Conservation (phyloP, 2,797 vertebrate species). For the Pteronotus mesoamericanus region DNA sequence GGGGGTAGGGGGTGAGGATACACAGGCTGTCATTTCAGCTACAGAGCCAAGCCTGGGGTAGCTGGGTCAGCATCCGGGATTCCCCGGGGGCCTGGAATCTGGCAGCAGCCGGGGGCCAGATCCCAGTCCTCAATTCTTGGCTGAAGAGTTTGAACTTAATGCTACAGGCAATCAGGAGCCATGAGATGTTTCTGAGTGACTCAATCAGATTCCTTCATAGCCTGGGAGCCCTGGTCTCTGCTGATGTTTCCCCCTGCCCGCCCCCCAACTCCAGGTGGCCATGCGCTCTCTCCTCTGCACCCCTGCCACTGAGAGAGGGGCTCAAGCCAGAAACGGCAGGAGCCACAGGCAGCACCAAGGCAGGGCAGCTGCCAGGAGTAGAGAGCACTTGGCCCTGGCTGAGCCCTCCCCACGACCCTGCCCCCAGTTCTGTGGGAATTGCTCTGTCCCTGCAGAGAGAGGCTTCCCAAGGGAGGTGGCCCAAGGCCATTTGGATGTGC, state of each 20-base stretch:
- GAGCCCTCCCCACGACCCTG: no score
- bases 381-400: not conserved
- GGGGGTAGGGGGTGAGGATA: no score
- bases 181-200: not conserved
- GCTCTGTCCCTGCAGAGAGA: not conserved
- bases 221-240: not conserved
- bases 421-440: not conserved
- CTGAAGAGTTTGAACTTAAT: not conserved
- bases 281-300: not conserved
- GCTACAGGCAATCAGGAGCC: not conserved
- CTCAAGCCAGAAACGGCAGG: not conserved
- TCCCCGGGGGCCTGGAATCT: not conserved
- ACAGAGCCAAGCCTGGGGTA: not conserved
- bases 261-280: not conserved
- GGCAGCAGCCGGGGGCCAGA: not conserved
- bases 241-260: fast-evolving
- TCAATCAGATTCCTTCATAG: not conserved
- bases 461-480: slow-evolving; percentile 30
- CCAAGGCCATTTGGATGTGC: not conserved
- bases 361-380: not conserved
- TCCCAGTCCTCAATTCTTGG: not conserved
- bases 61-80: not conserved
- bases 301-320: fast-evolving
- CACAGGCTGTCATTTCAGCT: not conserved
- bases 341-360: not conserved